Percentiles rank a stretch among this genome's conserved stretches.
phyloP scores from a whole-genome alignment of 2,888 invertebrate species.

The Melanostoma scalare region DNA sequence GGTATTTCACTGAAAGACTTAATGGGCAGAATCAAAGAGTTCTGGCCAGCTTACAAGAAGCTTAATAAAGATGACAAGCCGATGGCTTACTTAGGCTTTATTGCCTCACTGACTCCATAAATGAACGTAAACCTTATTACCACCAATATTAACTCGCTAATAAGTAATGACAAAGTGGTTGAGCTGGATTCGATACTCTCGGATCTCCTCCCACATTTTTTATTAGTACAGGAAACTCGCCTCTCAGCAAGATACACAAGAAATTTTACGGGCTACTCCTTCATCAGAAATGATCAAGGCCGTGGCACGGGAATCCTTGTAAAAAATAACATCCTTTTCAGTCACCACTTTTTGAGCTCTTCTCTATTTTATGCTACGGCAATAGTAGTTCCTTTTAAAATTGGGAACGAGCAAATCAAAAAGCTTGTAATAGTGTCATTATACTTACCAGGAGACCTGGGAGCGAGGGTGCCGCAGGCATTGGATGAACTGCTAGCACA shows the following conservation, averaged over 20 bases:
- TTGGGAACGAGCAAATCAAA: background rate
- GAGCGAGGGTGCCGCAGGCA: background rate
- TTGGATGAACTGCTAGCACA: background rate
- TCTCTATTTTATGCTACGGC: background rate
- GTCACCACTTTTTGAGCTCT: background rate
- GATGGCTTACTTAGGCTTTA: background rate
- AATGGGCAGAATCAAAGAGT: background rate
- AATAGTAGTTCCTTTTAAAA: background rate
- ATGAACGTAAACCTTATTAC: background rate
- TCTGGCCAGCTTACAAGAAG: background rate
- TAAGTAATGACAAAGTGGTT: slow-evolving; percentile 2
- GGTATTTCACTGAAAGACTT: background rate
- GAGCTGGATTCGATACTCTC: background rate
- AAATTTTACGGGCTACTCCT: background rate
- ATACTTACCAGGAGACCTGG: background rate
- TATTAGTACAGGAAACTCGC: slow-evolving; percentile 2
- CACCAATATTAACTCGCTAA: background rate
- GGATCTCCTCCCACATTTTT: slow-evolving; percentile 1
- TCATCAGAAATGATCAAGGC: background rate
- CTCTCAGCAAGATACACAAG: background rate
- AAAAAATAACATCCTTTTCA: background rate
- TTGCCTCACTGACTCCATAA: background rate
- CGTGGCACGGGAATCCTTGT: background rate
- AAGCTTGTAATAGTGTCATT: background rate
- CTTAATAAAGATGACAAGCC: background rate